Percentiles rank a stretch among this genome's conserved stretches.
Evolutionary conservation across 2,888 invertebrate genomes (phyloP).

Genomic region (Altica lythri): DNA sequence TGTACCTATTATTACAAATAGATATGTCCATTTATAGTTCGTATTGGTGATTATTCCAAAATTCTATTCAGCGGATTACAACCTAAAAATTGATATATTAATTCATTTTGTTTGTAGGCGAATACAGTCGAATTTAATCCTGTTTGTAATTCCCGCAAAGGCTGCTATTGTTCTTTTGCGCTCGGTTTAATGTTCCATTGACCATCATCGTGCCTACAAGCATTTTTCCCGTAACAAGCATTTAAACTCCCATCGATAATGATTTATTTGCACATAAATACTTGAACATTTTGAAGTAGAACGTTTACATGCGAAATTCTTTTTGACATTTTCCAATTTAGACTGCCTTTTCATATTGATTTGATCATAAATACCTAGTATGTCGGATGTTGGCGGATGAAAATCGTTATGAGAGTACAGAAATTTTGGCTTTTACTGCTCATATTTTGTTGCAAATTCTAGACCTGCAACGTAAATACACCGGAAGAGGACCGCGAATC

Average conservation of each 20-base stretch:
- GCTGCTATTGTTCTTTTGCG: constrained; percentile 18
- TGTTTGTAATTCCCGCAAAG: constrained; percentile 6
- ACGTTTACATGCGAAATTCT: constrained; percentile 8
- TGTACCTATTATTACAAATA: no score
- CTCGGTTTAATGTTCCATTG: constrained; percentile 14
- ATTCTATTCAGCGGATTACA: no score
- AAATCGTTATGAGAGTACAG: constrained; percentile 14
- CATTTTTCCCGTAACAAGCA: constrained; percentile 17
- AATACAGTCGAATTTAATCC: no score
- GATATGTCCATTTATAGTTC: no score
- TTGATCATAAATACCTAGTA: constrained; percentile 9
- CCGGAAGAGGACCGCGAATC: constrained; percentile 3
- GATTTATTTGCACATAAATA: constrained; percentile 24
- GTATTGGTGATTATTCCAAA: no score
- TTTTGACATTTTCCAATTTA: constrained; percentile 9
- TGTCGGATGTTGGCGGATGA: constrained; percentile 13
- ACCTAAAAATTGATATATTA: no score
- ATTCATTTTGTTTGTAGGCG: no score
- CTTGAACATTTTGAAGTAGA: constrained; percentile 18
- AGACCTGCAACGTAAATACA: constrained; percentile 6
- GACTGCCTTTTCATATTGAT: background rate
- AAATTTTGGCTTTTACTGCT: constrained; percentile 4
- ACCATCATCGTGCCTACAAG: constrained; percentile 12
- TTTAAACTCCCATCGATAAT: constrained; percentile 24
- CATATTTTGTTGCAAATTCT: constrained; percentile 15